phyloP scores from a whole-genome alignment of 2,797 vertebrate genomes.

The Eulemur coronatus region DNA sequence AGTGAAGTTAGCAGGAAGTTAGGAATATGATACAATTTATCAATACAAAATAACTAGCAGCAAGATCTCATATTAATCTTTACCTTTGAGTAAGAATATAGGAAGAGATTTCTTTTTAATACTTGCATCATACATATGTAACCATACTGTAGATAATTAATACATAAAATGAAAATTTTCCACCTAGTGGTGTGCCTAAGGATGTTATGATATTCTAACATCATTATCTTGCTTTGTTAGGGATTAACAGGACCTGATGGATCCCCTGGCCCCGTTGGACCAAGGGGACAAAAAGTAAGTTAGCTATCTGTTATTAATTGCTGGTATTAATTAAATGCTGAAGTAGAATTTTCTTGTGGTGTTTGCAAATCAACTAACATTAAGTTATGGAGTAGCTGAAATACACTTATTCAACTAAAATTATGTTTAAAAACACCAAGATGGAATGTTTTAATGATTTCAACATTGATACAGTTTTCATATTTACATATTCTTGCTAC shows the following conservation, averaged over 20 bases:
- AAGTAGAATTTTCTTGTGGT: background rate
- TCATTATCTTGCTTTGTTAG: conserved; percentile 82
- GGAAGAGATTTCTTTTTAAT: background rate
- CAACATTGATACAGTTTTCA: background rate
- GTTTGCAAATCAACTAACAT: conserved; percentile 26
- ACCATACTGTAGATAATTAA: background rate
- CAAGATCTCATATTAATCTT: background rate
- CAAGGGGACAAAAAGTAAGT: conserved; percentile 95
- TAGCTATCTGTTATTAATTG: conserved; percentile 43
- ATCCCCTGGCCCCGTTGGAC: conserved; percentile 90
- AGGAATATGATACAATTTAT: conserved; percentile 6
- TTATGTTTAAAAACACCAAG: background rate
- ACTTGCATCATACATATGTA: background rate
- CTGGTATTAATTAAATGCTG: background rate
- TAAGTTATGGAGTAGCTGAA: conserved; percentile 1
- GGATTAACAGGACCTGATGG: conserved; percentile 95
- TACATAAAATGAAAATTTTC: background rate
- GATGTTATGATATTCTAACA: conserved; percentile 33
- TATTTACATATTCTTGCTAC: background rate
- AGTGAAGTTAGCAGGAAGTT: background rate
- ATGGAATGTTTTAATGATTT: conserved; percentile 23
- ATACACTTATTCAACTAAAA: background rate
- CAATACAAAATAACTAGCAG: background rate
- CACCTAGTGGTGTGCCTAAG: background rate
- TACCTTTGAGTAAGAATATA: background rate